Conservation (phyloP, 2,888 invertebrate species). For the Diaphora mendica region DNA sequence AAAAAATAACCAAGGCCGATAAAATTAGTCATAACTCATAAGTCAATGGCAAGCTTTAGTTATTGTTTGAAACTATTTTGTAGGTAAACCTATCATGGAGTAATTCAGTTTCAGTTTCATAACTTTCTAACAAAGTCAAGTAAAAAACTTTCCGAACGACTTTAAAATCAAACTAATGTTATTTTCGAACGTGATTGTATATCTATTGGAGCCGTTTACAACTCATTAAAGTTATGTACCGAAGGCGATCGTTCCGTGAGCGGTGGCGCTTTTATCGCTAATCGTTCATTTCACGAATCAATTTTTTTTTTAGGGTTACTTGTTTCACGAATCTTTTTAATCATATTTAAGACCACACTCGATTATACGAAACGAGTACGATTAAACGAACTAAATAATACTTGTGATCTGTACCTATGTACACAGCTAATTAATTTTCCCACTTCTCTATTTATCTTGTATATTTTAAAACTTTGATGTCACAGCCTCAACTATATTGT, state of each 20-base stretch:
- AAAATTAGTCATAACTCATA: background rate
- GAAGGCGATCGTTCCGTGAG: constrained; percentile 64
- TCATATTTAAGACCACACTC: background rate
- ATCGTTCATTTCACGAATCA: constrained; percentile 66
- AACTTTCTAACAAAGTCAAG: background rate
- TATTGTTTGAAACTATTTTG: background rate
- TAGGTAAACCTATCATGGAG: background rate
- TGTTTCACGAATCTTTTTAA: background rate
- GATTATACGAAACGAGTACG: background rate
- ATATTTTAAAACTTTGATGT: no score
- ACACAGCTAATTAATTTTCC: no score
- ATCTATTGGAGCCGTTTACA: constrained; percentile 56
- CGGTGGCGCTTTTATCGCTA: constrained; percentile 63
- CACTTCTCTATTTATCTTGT: no score
- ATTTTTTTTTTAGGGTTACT: constrained; percentile 59
- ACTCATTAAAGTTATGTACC: constrained; percentile 73
- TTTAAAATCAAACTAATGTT: constrained; percentile 15
- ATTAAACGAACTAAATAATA: background rate
- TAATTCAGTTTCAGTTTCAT: constrained; percentile 2
- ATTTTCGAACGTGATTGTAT: constrained; percentile 25
- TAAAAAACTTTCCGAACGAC: constrained; percentile 4
- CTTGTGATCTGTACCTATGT: no score
- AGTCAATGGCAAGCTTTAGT: background rate
- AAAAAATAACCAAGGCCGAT: background rate
- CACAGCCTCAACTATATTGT: no score